These are phyloP conservation scores for Halesus radiatus DNA, from an alignment of 1,140 invertebrate species.

Conservation along the genomic window DNA sequence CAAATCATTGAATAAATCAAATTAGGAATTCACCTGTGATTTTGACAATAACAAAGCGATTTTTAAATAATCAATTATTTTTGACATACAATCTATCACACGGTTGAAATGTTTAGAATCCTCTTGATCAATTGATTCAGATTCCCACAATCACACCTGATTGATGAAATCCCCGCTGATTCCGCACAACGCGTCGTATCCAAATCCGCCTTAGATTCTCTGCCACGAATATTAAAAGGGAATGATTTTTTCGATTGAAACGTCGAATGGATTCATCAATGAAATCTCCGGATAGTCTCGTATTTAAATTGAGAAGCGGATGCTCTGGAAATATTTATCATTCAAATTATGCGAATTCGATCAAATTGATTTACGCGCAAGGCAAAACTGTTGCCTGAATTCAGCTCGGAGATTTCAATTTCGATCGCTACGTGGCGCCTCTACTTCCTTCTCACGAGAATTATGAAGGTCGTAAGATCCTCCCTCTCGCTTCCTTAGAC, in stretches of 20 bases:
- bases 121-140: constrained; percentile 17
- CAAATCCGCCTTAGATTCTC: constrained; percentile 5
- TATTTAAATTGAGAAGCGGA: constrained; percentile 33
- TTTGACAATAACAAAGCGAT: too few species aligned
- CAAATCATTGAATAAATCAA: too few species aligned
- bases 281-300: constrained; percentile 18
- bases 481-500: constrained; percentile 18
- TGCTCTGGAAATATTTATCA: constrained; percentile 39
- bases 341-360: constrained; percentile 45
- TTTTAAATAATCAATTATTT: too few species aligned
- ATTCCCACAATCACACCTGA: constrained; percentile 16
- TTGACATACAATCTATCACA: too few species aligned
- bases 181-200: not conserved
- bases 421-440: constrained; percentile 40
- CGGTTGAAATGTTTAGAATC: not conserved
- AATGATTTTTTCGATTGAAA: constrained; percentile 15
- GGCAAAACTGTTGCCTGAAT: constrained; percentile 51
- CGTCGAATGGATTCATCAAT: constrained; percentile 53
- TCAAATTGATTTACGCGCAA: constrained; percentile 41
- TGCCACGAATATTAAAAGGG: not conserved
- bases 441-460: constrained; percentile 32
- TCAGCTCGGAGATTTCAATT: constrained; percentile 51
- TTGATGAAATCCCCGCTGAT: constrained; percentile 17
- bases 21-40: too few species aligned
- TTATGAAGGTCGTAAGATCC: constrained; percentile 24